Base-by-base conservation (phyloP, 2,797 vertebrate genomes). In the Urocyon cinereoargenteus region DNA sequence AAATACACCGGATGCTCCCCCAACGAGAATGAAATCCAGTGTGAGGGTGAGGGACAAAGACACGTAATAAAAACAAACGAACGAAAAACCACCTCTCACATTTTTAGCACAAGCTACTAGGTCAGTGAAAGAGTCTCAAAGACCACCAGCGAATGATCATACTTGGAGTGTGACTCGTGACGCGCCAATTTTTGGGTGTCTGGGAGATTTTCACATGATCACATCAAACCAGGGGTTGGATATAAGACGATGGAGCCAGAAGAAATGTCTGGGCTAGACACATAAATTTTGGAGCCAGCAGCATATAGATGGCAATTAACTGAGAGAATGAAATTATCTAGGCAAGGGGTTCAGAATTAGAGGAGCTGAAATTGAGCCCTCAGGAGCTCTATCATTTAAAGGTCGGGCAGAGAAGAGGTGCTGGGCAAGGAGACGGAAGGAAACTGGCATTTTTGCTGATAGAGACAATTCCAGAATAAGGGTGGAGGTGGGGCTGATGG, bases 281-380 rank as follows among this genome's bases (percentile, higher is more conserved):
- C 19, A 86, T 24, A 68, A 6, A 61, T 78, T 64, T 77, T 91
- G 84, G 81, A 78, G 51, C 86, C 45, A 88, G 75, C 75, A 84
- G 36, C 53, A 86, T 36, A 55, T 28, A 87, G 36, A 88, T 77
- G 53, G 2, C 31, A 86, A 93, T 79, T 93, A 73, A 90, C 3
- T 81, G 89, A 83, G 12, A 88, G 22, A 84, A 64, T 59, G 22
- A 79, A 94, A 86, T 77, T 77, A 88, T 94, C 34, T 77, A 86
- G 53, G 12, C 1, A 64, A 91, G 24, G 26, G 68, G 8, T 24
- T 86, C 1, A 61, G 40, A 73, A 59, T 85, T 87, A 82, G 16
- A 64, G 78, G 31, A 68, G 59, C n/a, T 95, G 64, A 93, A 72
- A 53, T 2, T 94, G 87, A 92, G 49, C 55, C 66, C 75, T 5